Base-by-base conservation (phyloP, 2,113 vertebrate genomes). In the Amphiprion percula region DNA sequence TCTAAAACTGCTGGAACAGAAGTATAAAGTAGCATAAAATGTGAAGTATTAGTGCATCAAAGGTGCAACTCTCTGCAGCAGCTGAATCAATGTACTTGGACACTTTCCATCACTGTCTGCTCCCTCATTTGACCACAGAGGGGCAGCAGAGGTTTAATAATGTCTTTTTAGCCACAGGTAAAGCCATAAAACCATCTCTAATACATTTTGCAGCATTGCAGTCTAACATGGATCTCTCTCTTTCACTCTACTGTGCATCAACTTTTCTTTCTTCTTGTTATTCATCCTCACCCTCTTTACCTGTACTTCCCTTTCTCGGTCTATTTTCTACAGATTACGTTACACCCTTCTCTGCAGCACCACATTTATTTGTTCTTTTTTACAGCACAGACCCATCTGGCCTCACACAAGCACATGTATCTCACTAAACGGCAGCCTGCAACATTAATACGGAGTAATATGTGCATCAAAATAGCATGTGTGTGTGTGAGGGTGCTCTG, bases 141-240 rank as follows among this genome's bases (percentile, higher is more conserved):
- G 24, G 85, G 65, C 85, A 83, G 79, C 58, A 66, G 23, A 80
- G 66, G 12, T 68, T 41, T 28, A 61, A 50, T 26, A 10, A 53
- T 68, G 39, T 15, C 9, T 30, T 9, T 3, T 12, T 6, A 71
- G 41, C 37, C 10, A 24, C 30, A 83, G 41, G 58, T 2, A 7
- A 15, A 47, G 28, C 50, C 21, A 44, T n/a, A 49, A 76, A 77
- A 77, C 50, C 28, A 66, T 50, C 67, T 58, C 24, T 59, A 17
- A 61, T 67, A 54, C 59, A 67, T 71, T 77, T 60, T 89, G 74
- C 79, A 82, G 84, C 87, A 89, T 77, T 87, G 87, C 87, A 87
- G 84, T 89, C 68, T 37, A 44, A 71, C 41, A 66, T 60, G n/a
- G 24, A 63, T 69, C 16, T 41, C 12, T 2, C 15, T 16, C 37